These are phyloP conservation scores for Panulirus ornatus DNA, from an alignment of 1,140 invertebrate genomes.

Conservation along the genomic window DNA sequence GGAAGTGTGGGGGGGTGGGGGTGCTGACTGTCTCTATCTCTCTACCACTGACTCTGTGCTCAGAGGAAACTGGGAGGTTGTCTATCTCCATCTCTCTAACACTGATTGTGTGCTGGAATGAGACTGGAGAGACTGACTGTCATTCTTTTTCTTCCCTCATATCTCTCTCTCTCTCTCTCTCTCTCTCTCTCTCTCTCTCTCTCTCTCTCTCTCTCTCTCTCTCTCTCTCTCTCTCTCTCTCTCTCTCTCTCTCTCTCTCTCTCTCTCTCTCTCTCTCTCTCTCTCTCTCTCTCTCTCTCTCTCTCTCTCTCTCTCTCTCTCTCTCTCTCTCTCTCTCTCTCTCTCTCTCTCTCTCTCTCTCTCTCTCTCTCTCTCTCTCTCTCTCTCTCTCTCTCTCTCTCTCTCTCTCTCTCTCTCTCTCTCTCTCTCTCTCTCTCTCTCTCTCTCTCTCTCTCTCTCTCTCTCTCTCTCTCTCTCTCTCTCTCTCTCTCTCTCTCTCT, in stretches of 20 bases:
- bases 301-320: neutral
- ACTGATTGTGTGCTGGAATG: too few relatives aligned
- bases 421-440: neutral
- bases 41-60: too few relatives aligned
- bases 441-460: neutral
- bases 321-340: neutral
- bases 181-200: neutral
- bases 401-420: neutral
- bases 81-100: too few relatives aligned
- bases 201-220: neutral
- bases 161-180: neutral
- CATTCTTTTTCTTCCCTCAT: too few relatives aligned
- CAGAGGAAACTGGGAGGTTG: too few relatives aligned
- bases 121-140: too few relatives aligned
- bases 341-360: neutral
- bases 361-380: neutral
- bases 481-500: neutral
- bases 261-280: neutral
- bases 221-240: neutral
- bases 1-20: too few relatives aligned
- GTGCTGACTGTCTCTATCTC: too few relatives aligned
- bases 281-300: neutral
- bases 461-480: neutral
- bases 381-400: neutral
- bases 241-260: neutral